Base-by-base conservation (phyloP, 2,888 invertebrate genomes). In the Pollenia griseotomentosa region DNA sequence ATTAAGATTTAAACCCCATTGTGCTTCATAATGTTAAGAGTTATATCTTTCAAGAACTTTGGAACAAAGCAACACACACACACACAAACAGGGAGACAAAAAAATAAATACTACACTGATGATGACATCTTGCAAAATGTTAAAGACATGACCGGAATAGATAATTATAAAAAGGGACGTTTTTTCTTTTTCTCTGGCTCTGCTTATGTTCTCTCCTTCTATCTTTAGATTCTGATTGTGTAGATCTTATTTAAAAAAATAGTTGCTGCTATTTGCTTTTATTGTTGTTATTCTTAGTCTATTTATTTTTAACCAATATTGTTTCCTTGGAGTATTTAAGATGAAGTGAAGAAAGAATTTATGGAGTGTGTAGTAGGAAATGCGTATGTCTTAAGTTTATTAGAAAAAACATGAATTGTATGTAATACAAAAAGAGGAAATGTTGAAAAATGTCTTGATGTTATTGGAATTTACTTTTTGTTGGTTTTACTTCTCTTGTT, bases 101-200 rank as follows among this genome's bases (percentile, higher is more conserved):
- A 33, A 65, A 57, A 63, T 57, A 66, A 78, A 79, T 75, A 86
- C 80, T 78, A 81, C 57, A 66, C 87, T 89, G 88, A 87, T 88
- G 91, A 91, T 90, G 90, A 91, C 90, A 90, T 90, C 89, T 90
- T 91, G 89, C 88, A 87, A 88, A 88, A 89, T 88, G 88, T 88
- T 88, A 83, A 90, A 88, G 88, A 90, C 91, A 90, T 90, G 91
- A 91, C 91, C 90, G 89, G 91, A 91, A 91, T 91, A 89, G 87
- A 90, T 91, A 91, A 91, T 90, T 91, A 90, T 89, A 89, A 73
- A 84, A 87, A 51, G 89, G 75, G 63, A 85, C 53, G 74, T 33
- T 48, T 66, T 40, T 63, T 63, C 9, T 46, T 46, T 2, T 59
- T 59, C n/a, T 59, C 8, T n/a, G 10, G 9, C 19, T 59, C 48